A percentile compares a stretch with the other conserved stretches of the same genome.
These are phyloP conservation scores for Pterocles orientalis DNA, from an alignment of 2,113 vertebrate genomes.

Conservation along the genomic window DNA sequence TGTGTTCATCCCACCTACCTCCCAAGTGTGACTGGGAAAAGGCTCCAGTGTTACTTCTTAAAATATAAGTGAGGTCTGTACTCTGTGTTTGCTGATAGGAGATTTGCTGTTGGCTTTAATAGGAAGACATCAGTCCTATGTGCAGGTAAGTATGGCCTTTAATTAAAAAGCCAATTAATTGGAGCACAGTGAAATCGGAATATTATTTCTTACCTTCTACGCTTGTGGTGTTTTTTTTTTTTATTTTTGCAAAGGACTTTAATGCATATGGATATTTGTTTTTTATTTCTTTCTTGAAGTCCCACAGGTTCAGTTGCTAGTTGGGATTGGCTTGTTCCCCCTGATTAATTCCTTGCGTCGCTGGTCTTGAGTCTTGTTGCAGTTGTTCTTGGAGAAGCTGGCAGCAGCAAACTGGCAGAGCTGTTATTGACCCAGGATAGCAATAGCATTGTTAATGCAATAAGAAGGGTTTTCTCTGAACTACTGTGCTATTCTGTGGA, in stretches of 20 bases:
- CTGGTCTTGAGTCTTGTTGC: background rate
- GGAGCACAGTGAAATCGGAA: background rate
- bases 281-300: background rate
- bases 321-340: background rate
- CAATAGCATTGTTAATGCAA: conserved; percentile 5
- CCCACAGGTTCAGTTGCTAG: background rate
- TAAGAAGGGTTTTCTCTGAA: conserved; percentile 33
- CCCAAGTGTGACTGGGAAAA: background rate
- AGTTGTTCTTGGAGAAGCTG: conserved; percentile 1
- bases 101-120: background rate
- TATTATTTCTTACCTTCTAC: background rate
- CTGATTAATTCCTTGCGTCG: background rate
- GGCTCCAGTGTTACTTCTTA: background rate
- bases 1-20: background rate
- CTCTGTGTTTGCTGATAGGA: background rate
- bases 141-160: background rate
- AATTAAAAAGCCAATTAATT: background rate
- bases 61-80: background rate
- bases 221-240: background rate
- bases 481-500: background rate
- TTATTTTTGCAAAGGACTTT: background rate
- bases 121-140: background rate
- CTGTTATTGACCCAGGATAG: conserved; percentile 34
- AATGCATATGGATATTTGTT: background rate
- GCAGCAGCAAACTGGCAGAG: background rate